A percentile compares a stretch with the other conserved stretches of the same genome.
These are phyloP conservation scores for Phocides pigmalion DNA, from an alignment of 1,140 invertebrate genomes.

Conservation along the genomic window DNA sequence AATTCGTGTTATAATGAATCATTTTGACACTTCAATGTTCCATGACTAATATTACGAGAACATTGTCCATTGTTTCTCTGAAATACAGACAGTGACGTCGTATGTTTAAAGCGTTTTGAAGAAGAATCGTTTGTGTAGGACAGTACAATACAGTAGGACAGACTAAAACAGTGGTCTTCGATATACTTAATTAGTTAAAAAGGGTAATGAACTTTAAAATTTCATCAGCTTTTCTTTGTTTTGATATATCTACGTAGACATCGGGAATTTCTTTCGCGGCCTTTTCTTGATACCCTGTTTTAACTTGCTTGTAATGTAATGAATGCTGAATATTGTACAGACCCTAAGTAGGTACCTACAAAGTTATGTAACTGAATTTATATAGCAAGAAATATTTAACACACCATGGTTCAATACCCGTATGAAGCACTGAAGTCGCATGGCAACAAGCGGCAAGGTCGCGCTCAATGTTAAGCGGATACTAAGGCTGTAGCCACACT, in stretches of 20 bases:
- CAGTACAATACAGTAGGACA: too few species aligned
- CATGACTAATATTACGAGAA: slow-evolving; percentile 6
- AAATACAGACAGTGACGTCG: not conserved
- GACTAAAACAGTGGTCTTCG: too few species aligned
- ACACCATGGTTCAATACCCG: slow-evolving; percentile 16
- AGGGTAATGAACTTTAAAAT: too few species aligned
- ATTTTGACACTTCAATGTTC: slow-evolving; percentile 4
- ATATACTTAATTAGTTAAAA: too few species aligned
- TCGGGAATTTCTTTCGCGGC: too few species aligned
- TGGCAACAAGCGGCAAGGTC: slow-evolving; percentile 73
- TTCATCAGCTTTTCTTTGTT: too few species aligned
- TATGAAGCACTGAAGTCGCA: slow-evolving; percentile 18
- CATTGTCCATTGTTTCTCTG: slow-evolving; percentile 4
- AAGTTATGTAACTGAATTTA: not conserved
- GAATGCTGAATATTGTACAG: too few species aligned
- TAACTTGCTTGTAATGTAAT: too few species aligned
- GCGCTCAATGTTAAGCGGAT: slow-evolving; percentile 65
- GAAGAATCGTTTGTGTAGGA: not conserved
- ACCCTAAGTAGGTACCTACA: not conserved
- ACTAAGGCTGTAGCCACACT: too few species aligned
- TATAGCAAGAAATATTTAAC: slow-evolving; percentile 13
- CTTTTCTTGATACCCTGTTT: too few species aligned
- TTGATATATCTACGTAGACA: too few species aligned
- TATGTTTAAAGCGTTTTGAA: not conserved
- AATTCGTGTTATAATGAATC: slow-evolving; percentile 2